Conservation (phyloP, 2,888 invertebrate species). For the Drosophila tripunctata region DNA sequence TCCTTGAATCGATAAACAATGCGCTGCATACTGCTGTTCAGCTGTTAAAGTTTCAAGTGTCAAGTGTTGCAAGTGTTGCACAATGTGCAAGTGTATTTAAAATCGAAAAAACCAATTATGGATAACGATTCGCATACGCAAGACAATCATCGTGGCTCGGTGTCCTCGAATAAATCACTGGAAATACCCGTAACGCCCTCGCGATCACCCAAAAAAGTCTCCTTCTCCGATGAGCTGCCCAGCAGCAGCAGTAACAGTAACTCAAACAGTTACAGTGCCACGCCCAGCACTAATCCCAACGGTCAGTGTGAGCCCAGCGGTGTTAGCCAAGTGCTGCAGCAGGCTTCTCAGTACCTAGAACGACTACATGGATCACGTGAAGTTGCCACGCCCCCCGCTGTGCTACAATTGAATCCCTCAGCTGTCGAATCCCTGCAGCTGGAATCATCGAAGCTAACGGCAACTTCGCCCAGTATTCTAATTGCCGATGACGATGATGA, state of each 20-base stretch:
- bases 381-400: constrained; percentile 45
- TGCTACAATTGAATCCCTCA: constrained; percentile 59
- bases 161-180: constrained; percentile 81
- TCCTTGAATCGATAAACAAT: background rate
- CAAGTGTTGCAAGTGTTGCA: background rate
- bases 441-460: constrained; percentile 13
- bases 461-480: constrained; percentile 54
- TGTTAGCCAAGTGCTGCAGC: constrained; percentile 79
- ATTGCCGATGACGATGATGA: constrained; percentile 27
- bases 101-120: constrained; percentile 23
- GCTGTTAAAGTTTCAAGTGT: background rate
- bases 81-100: constrained; percentile 8
- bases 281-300: constrained; percentile 28
- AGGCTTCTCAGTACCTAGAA: constrained; percentile 82
- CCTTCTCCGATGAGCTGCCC: constrained; percentile 84
- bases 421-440: constrained; percentile 21
- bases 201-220: constrained; percentile 83
- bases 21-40: no score
- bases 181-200: constrained; percentile 81
- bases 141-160: constrained; percentile 81
- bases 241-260: constrained; percentile 41
- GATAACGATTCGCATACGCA: constrained; percentile 55
- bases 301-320: constrained; percentile 40
- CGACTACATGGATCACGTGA: constrained; percentile 77
- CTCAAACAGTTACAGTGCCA: constrained; percentile 28